Evolutionary conservation across 2,113 vertebrate species (phyloP).

Genomic region (Prunella fulvescens): DNA sequence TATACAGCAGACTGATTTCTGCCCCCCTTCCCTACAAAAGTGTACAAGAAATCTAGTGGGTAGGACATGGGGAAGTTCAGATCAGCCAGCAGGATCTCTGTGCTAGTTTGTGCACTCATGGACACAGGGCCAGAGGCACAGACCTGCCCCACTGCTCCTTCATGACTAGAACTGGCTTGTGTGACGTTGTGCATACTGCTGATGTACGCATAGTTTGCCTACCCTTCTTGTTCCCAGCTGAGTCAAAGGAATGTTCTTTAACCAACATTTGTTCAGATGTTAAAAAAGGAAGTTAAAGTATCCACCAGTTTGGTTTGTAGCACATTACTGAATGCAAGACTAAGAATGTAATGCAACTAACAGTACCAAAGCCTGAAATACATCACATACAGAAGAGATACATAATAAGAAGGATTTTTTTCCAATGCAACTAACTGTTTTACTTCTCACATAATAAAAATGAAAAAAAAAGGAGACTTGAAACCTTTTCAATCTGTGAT

Average conservation of each 20-base stretch:
- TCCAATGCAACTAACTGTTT: background rate
- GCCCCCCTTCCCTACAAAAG: rapidly evolving
- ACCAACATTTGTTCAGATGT: background rate
- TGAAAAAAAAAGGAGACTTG: background rate
- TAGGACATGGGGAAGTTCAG: background rate
- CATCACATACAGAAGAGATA: background rate
- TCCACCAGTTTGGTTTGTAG: background rate
- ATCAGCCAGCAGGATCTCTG: background rate
- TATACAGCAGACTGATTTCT: background rate
- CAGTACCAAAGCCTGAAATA: background rate
- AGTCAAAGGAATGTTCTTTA: background rate
- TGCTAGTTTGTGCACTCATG: background rate
- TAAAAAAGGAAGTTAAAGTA: background rate
- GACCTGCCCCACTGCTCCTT: background rate
- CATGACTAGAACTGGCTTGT: background rate
- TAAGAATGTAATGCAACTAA: background rate
- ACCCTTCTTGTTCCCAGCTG: background rate
- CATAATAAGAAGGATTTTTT: background rate
- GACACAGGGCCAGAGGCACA: background rate
- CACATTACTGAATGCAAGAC: background rate
- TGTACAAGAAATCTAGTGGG: background rate
- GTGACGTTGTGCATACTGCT: background rate
- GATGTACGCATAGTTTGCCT: background rate
- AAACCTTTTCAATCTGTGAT: background rate
- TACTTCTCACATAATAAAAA: background rate